phyloP scores from a whole-genome alignment of 2,888 invertebrate genomes.

The Drosophila affinis region DNA sequence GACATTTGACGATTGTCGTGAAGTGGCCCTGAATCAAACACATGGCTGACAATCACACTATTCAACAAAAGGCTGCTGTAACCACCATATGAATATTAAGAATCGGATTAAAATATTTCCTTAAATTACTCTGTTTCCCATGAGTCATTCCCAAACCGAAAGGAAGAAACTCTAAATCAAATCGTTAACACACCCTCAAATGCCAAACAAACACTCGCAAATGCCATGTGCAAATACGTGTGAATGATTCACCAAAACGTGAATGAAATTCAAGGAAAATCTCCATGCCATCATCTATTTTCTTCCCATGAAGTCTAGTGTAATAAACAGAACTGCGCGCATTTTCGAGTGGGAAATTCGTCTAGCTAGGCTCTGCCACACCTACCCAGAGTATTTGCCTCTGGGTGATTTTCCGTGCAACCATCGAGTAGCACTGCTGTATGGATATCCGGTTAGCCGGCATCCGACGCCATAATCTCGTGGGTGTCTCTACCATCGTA shows the following conservation, averaged over 20 bases:
- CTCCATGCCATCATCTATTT: constrained; percentile 1
- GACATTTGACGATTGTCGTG: constrained; percentile 53
- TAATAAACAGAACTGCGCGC: constrained; percentile 2
- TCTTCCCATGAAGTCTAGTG: constrained; percentile 22
- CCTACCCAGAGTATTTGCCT: constrained; percentile 28
- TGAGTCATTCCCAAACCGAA: constrained; percentile 23
- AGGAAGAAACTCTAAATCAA: no score
- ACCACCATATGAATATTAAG: background rate
- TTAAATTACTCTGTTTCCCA: background rate
- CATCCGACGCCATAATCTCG: constrained; percentile 30
- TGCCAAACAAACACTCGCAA: background rate
- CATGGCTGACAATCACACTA: constrained; percentile 7
- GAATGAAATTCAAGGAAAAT: constrained; percentile 6
- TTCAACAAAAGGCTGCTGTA: background rate
- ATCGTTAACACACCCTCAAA: constrained; percentile 7
- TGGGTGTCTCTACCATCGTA: constrained; percentile 21
- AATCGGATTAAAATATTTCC: background rate
- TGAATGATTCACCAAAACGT: constrained; percentile 27
- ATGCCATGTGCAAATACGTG: background rate
- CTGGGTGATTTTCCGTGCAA: constrained; percentile 35
- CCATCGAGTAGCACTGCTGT: constrained; percentile 8
- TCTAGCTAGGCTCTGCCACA: constrained; percentile 13
- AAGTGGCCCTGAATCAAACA: constrained; percentile 17
- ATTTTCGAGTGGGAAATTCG: constrained; percentile 2
- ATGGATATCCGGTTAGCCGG: constrained; percentile 26